These are phyloP conservation scores for Podarcis siculus DNA, from an alignment of 2,797 vertebrate genomes.

Conservation along the genomic window DNA sequence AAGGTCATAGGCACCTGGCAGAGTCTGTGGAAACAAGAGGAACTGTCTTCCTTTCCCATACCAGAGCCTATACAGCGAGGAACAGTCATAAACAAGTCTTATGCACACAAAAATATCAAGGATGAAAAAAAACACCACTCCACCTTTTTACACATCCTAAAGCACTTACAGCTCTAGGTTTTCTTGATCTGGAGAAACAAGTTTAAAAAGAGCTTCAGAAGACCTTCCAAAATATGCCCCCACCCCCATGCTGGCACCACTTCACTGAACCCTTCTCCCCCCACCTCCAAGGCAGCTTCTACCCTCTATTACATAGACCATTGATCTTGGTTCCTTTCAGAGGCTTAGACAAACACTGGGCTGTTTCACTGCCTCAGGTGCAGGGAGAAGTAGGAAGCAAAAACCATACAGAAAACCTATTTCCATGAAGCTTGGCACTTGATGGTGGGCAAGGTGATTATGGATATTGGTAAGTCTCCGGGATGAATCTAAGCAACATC, in stretches of 20 bases:
- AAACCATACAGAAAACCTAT: background rate
- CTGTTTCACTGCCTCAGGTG: constrained; percentile 43
- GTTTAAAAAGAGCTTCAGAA: constrained; percentile 21
- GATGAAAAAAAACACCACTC: constrained; percentile 43
- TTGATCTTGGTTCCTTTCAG: constrained; percentile 7
- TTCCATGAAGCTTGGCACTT: constrained; percentile 11
- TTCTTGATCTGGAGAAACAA: constrained; percentile 61
- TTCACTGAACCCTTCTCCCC: constrained; percentile 20
- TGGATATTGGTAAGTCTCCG: background rate
- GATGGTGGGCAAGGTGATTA: background rate
- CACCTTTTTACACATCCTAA: constrained; percentile 68
- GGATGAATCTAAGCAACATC: background rate
- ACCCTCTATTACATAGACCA: constrained; percentile 30
- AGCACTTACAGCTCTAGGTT: constrained; percentile 59
- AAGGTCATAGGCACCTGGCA: constrained; percentile 48
- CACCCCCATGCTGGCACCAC: constrained; percentile 41
- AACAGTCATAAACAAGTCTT: constrained; percentile 64
- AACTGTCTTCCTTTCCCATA: constrained; percentile 53
- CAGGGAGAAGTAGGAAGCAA: background rate
- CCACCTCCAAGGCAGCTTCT: constrained; percentile 18
- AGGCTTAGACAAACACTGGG: constrained; percentile 25
- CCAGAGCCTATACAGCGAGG: constrained; percentile 4
- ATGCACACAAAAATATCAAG: constrained; percentile 62
- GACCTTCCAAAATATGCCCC: constrained; percentile 31
- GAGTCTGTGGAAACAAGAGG: constrained; percentile 59